A percentile compares a stretch with the other conserved stretches of the same genome.
Conservation (phyloP, 2,888 invertebrate species). For the Zeuzera pyrina region DNA sequence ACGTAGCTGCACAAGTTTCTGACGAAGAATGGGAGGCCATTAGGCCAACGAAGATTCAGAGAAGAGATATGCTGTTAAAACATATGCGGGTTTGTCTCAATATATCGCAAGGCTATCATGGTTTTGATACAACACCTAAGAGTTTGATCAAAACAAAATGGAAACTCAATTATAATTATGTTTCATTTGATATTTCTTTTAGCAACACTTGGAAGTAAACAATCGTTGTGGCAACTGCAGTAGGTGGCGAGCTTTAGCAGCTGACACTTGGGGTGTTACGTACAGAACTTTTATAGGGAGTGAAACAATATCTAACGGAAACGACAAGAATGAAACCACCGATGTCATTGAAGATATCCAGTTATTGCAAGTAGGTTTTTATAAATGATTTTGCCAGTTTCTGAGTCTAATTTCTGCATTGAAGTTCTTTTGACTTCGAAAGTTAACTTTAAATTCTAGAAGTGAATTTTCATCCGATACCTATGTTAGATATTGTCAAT, state of each 20-base stretch:
- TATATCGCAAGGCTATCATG: no score
- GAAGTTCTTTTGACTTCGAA: no score
- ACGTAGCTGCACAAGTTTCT: conserved; percentile 81
- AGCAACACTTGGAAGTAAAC: conserved; percentile 52
- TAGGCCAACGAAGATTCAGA: conserved; percentile 78
- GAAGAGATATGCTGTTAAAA: conserved; percentile 75
- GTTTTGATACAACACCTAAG: no score
- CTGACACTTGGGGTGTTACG: conserved; percentile 72
- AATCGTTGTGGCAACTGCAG: conserved; percentile 61
- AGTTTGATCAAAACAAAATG: neutral
- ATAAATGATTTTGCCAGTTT: no score
- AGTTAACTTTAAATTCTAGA: no score
- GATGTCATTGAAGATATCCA: conserved; percentile 42
- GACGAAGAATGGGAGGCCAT: conserved; percentile 91
- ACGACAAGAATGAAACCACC: conserved; percentile 17
- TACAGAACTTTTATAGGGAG: conserved; percentile 32
- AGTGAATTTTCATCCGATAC: no score
- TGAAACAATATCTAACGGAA: no score
- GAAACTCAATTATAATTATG: neutral
- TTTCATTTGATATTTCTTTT: conserved; percentile 2
- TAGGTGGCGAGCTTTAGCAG: conserved; percentile 64
- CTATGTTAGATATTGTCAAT: no score
- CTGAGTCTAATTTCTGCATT: no score
- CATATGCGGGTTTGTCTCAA: conserved; percentile 76
- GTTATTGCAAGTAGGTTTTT: conserved; percentile 48